phyloP scores from a whole-genome alignment of 2,113 vertebrate genomes.

The Thamnophis sirtalis region DNA sequence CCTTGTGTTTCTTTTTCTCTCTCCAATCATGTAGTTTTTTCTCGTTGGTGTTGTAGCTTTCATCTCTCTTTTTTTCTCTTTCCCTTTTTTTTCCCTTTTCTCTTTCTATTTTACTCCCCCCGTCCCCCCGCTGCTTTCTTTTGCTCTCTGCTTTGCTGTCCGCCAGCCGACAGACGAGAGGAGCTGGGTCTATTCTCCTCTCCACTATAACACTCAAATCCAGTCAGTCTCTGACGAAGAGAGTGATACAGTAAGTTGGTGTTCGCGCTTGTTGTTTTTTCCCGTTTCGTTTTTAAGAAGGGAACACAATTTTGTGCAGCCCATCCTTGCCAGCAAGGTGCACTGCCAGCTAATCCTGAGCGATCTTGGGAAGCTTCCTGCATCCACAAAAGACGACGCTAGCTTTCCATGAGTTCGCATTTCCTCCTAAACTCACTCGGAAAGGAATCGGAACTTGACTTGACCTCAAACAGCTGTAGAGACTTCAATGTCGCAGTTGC shows the following conservation, averaged over 20 bases:
- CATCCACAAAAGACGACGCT: not conserved
- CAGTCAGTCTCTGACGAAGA: slow-evolving; percentile 89
- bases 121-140: slow-evolving; percentile 67
- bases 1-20: not conserved
- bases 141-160: slow-evolving; percentile 76
- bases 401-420: not conserved
- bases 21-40: slow-evolving; percentile 9
- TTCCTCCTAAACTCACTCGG: not conserved
- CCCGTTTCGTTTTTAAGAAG: not conserved
- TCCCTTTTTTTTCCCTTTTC: slow-evolving; percentile 4
- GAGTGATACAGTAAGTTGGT: slow-evolving; percentile 93
- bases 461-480: not conserved
- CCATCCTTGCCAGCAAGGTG: not conserved
- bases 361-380: not conserved
- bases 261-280: not conserved
- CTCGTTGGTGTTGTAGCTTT: not conserved
- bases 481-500: not conserved
- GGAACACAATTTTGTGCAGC: not conserved
- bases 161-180: slow-evolving; percentile 93
- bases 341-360: not conserved
- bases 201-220: slow-evolving; percentile 92
- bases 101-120: slow-evolving; percentile 65
- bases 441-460: not conserved
- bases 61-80: not conserved
- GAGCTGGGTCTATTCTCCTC: slow-evolving; percentile 99